Percentiles rank a stretch among this genome's conserved stretches.
Evolutionary conservation across 1,140 invertebrate species (phyloP).

Genomic region (Sitophilus oryzae): DNA sequence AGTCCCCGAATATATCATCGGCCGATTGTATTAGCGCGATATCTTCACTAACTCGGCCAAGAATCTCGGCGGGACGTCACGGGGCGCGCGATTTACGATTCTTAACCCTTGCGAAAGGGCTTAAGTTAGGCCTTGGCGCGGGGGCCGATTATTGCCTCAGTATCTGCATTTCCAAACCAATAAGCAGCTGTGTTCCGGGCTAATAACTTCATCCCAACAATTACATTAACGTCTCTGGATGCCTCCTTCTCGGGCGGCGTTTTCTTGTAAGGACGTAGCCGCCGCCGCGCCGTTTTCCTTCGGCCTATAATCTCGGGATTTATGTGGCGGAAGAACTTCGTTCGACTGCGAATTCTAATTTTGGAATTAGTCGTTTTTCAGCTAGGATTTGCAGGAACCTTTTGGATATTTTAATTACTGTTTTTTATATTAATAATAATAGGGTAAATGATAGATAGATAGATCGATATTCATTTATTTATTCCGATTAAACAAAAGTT

Average conservation of each 20-base stretch:
- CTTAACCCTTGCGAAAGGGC: conserved; percentile 35
- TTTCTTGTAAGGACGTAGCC: background rate
- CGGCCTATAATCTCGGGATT: conserved; percentile 11
- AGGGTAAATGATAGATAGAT: too few relatives aligned
- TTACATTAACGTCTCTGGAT: conserved; percentile 23
- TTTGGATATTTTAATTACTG: background rate
- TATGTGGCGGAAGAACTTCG: conserved; percentile 17
- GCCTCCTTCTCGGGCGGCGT: background rate
- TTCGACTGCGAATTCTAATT: background rate
- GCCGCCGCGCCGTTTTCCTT: conserved; percentile 9
- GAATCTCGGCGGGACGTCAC: conserved; percentile 35
- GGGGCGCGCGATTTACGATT: conserved; percentile 35
- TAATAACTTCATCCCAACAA: conserved; percentile 32
- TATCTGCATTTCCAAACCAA: conserved; percentile 40
- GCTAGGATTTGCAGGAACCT: background rate
- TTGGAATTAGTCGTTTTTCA: background rate
- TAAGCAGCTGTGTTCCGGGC: conserved; percentile 36
- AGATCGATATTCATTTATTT: too few relatives aligned
- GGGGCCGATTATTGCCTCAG: conserved; percentile 34
- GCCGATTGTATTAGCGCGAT: conserved; percentile 36
- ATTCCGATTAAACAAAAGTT: too few relatives aligned
- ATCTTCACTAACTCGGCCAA: conserved; percentile 39
- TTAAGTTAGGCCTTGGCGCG: conserved; percentile 28
- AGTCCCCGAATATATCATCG: conserved; percentile 38
- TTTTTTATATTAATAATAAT: too few relatives aligned